Evolutionary conservation across 2,888 invertebrate species (phyloP).

Genomic region (Hoplodrina ambigua): DNA sequence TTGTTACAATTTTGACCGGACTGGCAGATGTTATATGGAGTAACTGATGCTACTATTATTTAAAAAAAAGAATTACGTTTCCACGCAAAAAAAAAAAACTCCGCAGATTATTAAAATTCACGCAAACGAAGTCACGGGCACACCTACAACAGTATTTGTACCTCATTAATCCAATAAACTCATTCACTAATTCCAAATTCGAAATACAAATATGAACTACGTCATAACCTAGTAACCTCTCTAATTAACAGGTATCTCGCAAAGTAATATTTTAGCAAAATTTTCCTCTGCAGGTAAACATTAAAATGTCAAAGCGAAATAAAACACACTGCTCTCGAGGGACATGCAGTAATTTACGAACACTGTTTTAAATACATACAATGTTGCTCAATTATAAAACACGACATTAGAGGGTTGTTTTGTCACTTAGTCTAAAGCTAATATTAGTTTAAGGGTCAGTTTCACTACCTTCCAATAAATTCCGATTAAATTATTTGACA

Average conservation of each 20-base stretch:
- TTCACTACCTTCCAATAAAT: too few species aligned
- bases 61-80: too few species aligned
- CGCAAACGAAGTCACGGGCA: too few species aligned
- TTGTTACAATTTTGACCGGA: too few species aligned
- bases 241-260: conserved; percentile 5
- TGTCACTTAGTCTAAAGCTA: neutral
- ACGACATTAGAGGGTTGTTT: conserved; percentile 6
- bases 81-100: too few species aligned
- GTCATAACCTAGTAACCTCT: neutral
- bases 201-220: neutral
- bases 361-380: conserved; percentile 24
- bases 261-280: conserved; percentile 22
- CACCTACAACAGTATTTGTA: neutral
- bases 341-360: conserved; percentile 29
- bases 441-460: neutral
- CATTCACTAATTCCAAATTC: neutral
- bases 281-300: conserved; percentile 20
- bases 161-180: neutral
- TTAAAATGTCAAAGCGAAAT: conserved; percentile 32
- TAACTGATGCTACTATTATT: too few species aligned
- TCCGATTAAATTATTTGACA: too few species aligned
- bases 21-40: too few species aligned
- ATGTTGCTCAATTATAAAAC: conserved; percentile 35
- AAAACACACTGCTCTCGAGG: conserved; percentile 24
- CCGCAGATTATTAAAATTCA: too few species aligned